Percentiles rank a stretch among this genome's conserved stretches.
phyloP scores from a whole-genome alignment of 2,113 vertebrate genomes.

The Cottus gobio region DNA sequence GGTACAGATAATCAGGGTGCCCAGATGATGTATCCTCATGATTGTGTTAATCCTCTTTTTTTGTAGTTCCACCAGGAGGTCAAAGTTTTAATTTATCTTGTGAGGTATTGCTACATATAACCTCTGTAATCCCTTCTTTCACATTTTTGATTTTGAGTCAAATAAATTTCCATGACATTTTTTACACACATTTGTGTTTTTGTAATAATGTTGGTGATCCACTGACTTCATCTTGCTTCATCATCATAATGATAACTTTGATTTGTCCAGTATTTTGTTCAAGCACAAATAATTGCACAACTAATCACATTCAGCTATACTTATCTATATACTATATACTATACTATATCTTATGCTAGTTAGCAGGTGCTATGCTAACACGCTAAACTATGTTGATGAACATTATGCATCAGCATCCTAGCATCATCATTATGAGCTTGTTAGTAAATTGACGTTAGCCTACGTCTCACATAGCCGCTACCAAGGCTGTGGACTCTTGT shows the following conservation, averaged over 20 bases:
- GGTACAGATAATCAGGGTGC: not conserved
- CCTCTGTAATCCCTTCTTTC: not conserved
- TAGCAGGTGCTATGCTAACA: not conserved
- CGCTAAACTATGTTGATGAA: not conserved
- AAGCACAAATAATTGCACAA: not conserved
- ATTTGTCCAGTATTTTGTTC: not conserved
- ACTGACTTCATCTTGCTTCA: not conserved
- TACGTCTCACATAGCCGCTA: not conserved
- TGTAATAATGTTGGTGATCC: not conserved
- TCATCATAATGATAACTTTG: not conserved
- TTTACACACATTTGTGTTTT: not conserved
- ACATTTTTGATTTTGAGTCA: not conserved
- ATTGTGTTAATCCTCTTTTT: slow-evolving; percentile 4
- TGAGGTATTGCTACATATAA: not conserved
- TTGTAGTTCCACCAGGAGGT: not conserved
- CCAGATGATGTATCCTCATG: not conserved
- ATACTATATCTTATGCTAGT: not conserved
- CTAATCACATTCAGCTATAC: not conserved
- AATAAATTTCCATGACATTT: not conserved
- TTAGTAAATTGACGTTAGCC: not conserved
- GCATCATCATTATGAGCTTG: not conserved
- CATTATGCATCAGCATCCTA: not conserved
- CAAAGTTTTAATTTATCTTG: not conserved
- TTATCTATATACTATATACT: too few relatives aligned
- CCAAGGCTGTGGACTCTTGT: not conserved